Base-by-base conservation (phyloP, 1,140 invertebrate species). In the Plectus sambesii region DNA sequence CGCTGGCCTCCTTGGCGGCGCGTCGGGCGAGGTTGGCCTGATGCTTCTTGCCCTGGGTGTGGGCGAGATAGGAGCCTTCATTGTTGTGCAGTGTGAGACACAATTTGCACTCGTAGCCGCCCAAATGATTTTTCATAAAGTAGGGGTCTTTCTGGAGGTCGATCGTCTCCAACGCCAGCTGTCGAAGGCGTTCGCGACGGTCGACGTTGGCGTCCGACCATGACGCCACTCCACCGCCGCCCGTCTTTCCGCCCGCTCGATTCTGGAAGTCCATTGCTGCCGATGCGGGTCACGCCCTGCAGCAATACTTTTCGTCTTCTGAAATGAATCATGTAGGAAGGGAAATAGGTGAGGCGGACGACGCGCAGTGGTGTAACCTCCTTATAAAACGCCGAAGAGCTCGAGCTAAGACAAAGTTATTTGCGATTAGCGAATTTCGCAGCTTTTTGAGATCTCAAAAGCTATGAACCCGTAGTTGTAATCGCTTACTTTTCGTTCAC, bases 1-100 rank as follows among this genome's bases (percentile, higher is more conserved):
- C 93, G 69, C 94, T 93, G 3, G 93, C 92, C 73, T 99, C 93
- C 72, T 97, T 97, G 0, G 93, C 93, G 41, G 93, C 93, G 73
- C 94, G 76, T 29, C 93, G 76, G 5, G 92, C 93, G 63, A 99
- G 77, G 75, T 99, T 99, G 0, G 89, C 86, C 72, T 99, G 94
- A 84, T 99, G 94, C 63, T 99, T 99, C 69, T 99, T 99, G n/a
- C 94, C 94, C 73, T 99, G 94, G 0, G 94, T 99, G 64, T 99
- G 94, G 9, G 94, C 93, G 60, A 99, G 76, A 69, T 99, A 99
- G 69, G 88, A 96, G 2, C 93, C 94, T 73, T 99, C 94, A 75
- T 99, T 99, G 64, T 98, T 99, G 69, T 99, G 94, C 9, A 99
- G 74, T 1, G 94, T 99, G 15, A 99, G 71, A 77, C 94, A 99